phyloP scores from a whole-genome alignment of 2,113 vertebrate species.

The Tyto alba region DNA sequence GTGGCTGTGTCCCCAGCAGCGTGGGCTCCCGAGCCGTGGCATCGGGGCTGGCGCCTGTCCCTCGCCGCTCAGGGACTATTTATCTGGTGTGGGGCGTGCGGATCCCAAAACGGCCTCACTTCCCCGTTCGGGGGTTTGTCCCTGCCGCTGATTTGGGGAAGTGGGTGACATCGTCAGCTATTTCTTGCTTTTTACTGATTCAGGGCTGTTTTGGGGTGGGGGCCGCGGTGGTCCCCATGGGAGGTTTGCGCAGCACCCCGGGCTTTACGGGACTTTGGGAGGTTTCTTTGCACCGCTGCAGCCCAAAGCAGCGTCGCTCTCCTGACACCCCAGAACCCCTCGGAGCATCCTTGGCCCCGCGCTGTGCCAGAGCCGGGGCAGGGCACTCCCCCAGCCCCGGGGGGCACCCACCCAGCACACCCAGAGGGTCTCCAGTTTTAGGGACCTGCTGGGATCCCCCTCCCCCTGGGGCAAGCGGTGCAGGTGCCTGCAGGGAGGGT shows the following conservation, averaged over 20 bases:
- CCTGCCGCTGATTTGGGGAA: not conserved
- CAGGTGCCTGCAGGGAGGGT: fast-evolving
- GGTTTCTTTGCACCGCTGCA: no score
- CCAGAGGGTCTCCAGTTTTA: not conserved
- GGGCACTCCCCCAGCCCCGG: fast-evolving
- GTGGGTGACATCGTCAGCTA: not conserved
- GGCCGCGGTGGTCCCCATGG: not conserved
- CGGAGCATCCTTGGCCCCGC: no score
- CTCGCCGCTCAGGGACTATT: fast-evolving
- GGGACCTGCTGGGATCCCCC: not conserved
- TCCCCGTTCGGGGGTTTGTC: not conserved
- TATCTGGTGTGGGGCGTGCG: not conserved
- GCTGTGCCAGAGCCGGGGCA: no score
- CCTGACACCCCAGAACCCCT: not conserved
- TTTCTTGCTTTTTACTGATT: not conserved
- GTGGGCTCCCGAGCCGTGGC: fast-evolving
- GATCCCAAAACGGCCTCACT: not conserved
- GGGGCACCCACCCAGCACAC: not conserved
- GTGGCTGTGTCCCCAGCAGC: not conserved
- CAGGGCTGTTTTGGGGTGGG: fast-evolving
- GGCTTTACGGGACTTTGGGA: fast-evolving
- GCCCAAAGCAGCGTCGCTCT: not conserved
- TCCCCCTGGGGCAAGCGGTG: no score
- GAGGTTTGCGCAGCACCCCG: not conserved
- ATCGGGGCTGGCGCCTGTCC: not conserved